Evolutionary conservation across 2,888 invertebrate genomes (phyloP).

Genomic region (Lepidocyrtoides sp.): DNA sequence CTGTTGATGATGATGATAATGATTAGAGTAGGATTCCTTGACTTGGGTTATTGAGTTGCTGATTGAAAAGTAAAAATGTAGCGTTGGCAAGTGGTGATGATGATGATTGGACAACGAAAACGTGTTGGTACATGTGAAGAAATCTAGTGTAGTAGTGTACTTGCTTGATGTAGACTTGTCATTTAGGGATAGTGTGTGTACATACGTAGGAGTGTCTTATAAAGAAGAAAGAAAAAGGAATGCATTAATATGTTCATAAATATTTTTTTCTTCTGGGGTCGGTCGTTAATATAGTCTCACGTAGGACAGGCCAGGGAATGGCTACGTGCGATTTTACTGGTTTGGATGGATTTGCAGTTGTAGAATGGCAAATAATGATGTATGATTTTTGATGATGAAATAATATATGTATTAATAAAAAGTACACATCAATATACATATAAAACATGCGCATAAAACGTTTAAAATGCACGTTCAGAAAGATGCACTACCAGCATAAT

Average conservation of each 20-base stretch:
- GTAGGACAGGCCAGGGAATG: slow-evolving; percentile 38
- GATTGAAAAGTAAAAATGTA: slow-evolving; percentile 23
- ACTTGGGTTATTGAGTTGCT: slow-evolving; percentile 46
- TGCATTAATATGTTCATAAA: slow-evolving; percentile 34
- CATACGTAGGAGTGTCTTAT: slow-evolving; percentile 23
- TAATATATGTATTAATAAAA: neutral
- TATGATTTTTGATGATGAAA: slow-evolving; percentile 9
- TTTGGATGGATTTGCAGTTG: neutral
- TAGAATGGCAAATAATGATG: slow-evolving; percentile 1
- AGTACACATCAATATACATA: neutral
- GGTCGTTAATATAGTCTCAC: slow-evolving; percentile 32
- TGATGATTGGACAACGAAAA: slow-evolving; percentile 8
- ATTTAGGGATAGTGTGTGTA: slow-evolving; percentile 12
- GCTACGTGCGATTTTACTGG: neutral
- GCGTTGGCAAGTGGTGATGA: neutral
- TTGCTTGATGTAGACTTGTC: neutral
- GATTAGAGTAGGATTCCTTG: slow-evolving; percentile 64
- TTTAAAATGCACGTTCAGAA: neutral
- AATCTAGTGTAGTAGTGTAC: neutral
- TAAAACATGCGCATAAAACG: neutral
- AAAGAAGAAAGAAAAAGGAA: slow-evolving; percentile 34
- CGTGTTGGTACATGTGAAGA: neutral
- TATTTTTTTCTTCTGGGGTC: slow-evolving; percentile 36
- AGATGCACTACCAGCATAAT: too few species aligned
- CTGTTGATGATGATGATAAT: neutral